These are phyloP conservation scores for Formica exsecta DNA, from an alignment of 1,140 invertebrate genomes.

Conservation along the genomic window DNA sequence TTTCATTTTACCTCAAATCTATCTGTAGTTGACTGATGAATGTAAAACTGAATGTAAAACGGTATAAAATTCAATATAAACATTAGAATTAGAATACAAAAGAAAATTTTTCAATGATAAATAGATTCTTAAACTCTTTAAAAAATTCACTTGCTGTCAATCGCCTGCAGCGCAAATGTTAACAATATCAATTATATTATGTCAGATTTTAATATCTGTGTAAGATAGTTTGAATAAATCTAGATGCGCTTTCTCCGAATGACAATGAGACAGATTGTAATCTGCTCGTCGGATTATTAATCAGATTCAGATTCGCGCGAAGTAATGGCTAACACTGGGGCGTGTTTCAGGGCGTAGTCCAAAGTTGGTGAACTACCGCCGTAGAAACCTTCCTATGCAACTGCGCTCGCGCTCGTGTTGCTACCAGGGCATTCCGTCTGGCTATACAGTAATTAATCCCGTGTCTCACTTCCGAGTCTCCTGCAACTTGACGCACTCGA, in stretches of 20 bases:
- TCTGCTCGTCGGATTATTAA: constrained; percentile 51
- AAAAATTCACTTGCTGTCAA: background rate
- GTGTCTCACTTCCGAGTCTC: constrained; percentile 70
- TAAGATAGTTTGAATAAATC: constrained; percentile 41
- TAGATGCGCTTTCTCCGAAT: constrained; percentile 14
- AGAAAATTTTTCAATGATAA: background rate
- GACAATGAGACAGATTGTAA: constrained; percentile 46
- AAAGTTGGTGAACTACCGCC: constrained; percentile 69
- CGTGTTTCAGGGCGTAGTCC: constrained; percentile 38
- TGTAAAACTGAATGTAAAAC: background rate
- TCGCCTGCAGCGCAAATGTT: background rate
- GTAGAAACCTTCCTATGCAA: constrained; percentile 65
- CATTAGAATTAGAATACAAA: background rate
- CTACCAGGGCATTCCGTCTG: constrained; percentile 63
- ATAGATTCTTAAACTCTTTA: background rate
- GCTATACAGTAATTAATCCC: constrained; percentile 73
- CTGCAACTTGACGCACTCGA: constrained; percentile 65
- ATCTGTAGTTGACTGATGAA: background rate
- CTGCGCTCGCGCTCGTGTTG: constrained; percentile 45
- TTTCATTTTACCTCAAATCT: background rate
- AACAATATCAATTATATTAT: background rate
- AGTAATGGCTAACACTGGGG: constrained; percentile 45
- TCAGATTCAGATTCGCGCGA: constrained; percentile 58
- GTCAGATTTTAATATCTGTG: constrained; percentile 7
- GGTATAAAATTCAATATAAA: background rate